Evolutionary conservation across 2,113 vertebrate genomes (phyloP).

Genomic region (Heliornis fulica): DNA sequence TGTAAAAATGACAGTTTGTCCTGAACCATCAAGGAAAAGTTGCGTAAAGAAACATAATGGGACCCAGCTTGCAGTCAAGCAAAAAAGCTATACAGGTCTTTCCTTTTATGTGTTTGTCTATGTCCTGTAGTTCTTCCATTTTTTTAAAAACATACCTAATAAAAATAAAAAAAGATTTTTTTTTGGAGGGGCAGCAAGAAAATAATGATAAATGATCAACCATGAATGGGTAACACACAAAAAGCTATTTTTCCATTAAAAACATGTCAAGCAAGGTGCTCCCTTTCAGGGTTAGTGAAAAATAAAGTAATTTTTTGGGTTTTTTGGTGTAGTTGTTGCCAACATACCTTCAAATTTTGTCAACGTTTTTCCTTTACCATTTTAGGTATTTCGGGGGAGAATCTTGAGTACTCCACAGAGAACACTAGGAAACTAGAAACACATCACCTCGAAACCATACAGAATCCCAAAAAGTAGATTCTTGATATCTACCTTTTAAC

Average conservation of each 20-base stretch:
- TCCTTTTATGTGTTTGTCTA: neutral
- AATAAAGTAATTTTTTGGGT: neutral
- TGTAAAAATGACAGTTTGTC: neutral
- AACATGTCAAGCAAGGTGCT: accelerated
- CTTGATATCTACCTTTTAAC: conserved; percentile 55
- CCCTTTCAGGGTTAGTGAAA: neutral
- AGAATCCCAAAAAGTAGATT: conserved; percentile 50
- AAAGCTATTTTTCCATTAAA: neutral
- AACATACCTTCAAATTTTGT: neutral
- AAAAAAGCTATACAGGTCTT: neutral
- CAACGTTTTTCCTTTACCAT: neutral
- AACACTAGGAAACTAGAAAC: neutral
- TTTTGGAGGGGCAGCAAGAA: neutral
- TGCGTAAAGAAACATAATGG: neutral
- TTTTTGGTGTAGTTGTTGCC: neutral
- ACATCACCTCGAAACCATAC: conserved; percentile 21
- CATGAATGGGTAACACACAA: neutral
- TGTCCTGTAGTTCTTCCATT: neutral
- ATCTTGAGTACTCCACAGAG: neutral
- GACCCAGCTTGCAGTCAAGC: neutral
- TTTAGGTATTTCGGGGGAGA: conserved; percentile 57
- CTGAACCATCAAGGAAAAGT: neutral
- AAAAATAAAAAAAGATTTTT: neutral
- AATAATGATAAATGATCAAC: neutral
- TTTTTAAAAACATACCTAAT: neutral